Percentiles rank a stretch among this genome's conserved stretches.
These are phyloP conservation scores for Microcebus murinus DNA, from an alignment of 2,113 vertebrate genomes.

Conservation along the genomic window DNA sequence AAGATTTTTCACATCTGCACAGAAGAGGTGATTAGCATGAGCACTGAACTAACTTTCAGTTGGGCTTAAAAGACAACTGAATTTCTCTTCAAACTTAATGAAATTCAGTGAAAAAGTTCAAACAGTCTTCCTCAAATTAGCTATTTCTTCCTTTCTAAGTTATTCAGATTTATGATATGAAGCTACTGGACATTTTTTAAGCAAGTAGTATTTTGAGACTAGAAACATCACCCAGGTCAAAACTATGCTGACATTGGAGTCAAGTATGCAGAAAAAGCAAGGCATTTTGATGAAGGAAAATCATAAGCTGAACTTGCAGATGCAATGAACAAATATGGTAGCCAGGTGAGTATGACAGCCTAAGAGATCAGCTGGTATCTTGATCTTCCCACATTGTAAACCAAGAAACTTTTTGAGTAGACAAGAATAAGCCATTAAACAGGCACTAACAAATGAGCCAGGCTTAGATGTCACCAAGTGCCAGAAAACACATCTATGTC, in stretches of 20 bases:
- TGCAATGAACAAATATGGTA: constrained; percentile 94
- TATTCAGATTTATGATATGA: constrained; percentile 90
- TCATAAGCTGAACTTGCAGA: constrained; percentile 93
- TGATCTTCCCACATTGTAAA: constrained; percentile 93
- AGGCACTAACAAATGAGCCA: constrained; percentile 94
- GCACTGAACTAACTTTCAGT: constrained; percentile 91
- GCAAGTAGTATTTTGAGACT: constrained; percentile 94
- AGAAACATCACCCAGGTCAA: constrained; percentile 94
- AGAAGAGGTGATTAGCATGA: constrained; percentile 91
- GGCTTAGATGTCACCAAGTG: constrained; percentile 94
- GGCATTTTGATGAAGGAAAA: constrained; percentile 91
- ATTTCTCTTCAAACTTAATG: constrained; percentile 94
- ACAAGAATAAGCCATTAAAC: constrained; percentile 93
- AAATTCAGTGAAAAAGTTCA: constrained; percentile 92
- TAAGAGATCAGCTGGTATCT: constrained; percentile 92
- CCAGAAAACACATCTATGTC: constrained; percentile 92
- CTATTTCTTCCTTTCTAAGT: constrained; percentile 93
- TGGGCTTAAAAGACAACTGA: constrained; percentile 91
- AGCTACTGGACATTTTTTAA: constrained; percentile 94
- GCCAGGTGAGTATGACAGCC: constrained; percentile 93
- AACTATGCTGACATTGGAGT: constrained; percentile 91
- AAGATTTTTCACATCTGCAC: constrained; percentile 94
- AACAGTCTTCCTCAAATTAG: constrained; percentile 93
- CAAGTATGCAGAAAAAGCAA: constrained; percentile 91
- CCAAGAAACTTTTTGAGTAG: constrained; percentile 93